phyloP scores from a whole-genome alignment of 2,113 vertebrate genomes.

The Chelonoidis abingdonii region DNA sequence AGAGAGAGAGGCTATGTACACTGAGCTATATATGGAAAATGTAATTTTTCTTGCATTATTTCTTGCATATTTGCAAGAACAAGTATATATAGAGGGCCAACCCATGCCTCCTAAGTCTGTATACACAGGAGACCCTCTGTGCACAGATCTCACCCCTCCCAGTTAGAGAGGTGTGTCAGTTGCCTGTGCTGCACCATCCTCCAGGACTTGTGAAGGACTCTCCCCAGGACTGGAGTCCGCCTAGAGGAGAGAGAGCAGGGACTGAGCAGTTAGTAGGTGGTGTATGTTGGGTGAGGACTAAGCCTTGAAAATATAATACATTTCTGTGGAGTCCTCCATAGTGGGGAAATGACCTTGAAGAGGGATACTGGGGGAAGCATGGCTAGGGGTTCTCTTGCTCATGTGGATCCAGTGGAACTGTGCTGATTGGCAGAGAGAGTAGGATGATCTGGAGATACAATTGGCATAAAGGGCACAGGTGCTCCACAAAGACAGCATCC shows the following conservation, averaged over 20 bases:
- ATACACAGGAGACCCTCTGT: not conserved
- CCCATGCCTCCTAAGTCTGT: not conserved
- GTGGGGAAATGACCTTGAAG: not conserved
- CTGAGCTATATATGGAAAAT: slow-evolving; percentile 8
- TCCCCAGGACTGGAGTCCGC: not conserved
- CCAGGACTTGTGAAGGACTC: not conserved
- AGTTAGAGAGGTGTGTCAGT: not conserved
- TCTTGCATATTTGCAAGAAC: not conserved
- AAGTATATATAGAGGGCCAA: not conserved
- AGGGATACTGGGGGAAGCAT: not conserved
- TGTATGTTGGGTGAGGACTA: not conserved
- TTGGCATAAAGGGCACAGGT: not conserved
- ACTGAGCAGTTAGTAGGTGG: not conserved
- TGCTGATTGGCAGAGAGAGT: not conserved
- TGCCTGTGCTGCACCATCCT: not conserved
- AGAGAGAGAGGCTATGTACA: not conserved
- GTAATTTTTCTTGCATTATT: not conserved
- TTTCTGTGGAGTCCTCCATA: not conserved
- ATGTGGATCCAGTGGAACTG: not conserved
- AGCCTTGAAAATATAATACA: not conserved
- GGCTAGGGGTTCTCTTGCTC: not conserved
- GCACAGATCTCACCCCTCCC: not conserved
- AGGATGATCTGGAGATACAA: not conserved
- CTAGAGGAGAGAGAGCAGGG: not conserved
- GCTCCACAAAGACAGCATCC: not conserved